Evolutionary conservation across 2,888 invertebrate genomes (phyloP), one percentile per base, ranked within the genome.

Genomic region (Drosophila heteroneura): DNA sequence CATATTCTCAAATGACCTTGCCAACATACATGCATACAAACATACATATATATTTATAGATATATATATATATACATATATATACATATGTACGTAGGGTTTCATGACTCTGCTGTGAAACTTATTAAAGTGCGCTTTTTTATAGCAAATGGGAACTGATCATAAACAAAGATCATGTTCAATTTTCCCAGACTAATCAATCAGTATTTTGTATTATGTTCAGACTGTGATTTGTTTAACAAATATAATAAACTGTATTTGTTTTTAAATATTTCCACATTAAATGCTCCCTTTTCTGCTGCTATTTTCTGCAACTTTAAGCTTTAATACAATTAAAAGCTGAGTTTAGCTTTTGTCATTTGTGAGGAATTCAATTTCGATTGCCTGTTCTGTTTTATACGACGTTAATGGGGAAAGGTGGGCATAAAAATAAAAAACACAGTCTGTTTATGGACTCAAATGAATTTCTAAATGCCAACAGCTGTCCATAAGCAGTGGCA

Each of bases 361-460:
- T 52, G 53, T 30, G 30, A 56, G 33, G 56, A 76, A 70, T 57
- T 72, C 60, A 60, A 68, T 74, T 63, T 61, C 41, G 35, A 68
- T 67, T 33, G 53, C 5, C 14, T 47, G 16, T 26, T 59, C 28
- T 51, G 32, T 72, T 54, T 19, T 72, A 28, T 22, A 7, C 16
- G 9, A 54, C 16, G 5, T 26, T 37, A 12, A 74, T 60, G 53
- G 59, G 4, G 28, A 28, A 51, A 19, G 58, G 68, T 47, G 65
- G 52, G 26, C 58, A 58, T 37, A 57, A 33, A 53, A 53, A 22
- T 22, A 22, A 60, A 75, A 70, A 47, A 9, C 30, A 16, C n/a
- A 52, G 52, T 71, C 83, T 80, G 85, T 81, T 78, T 75, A 67
- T 64, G 70, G 75, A 61, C 68, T 60, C 66, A 76, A 83, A 69